phyloP scores from a whole-genome alignment of 2,888 invertebrate genomes.

The Phaedon cochleariae region DNA sequence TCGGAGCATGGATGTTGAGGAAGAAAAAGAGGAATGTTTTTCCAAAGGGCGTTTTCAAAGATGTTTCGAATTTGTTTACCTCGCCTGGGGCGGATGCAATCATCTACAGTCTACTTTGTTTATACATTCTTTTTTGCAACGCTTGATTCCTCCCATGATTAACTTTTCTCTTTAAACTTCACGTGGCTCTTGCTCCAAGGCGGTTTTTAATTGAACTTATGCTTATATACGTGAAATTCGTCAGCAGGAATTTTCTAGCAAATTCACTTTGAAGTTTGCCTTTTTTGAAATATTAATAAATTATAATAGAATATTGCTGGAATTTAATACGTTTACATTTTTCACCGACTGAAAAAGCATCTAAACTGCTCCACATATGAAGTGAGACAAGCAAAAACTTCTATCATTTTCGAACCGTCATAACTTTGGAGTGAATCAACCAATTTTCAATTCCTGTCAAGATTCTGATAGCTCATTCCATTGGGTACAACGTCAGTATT shows the following conservation, averaged over 20 bases:
- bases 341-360: too few relatives aligned
- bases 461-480: too few relatives aligned
- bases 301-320: too few relatives aligned
- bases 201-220: background rate
- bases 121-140: background rate
- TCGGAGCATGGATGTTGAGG: too few relatives aligned
- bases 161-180: slow-evolving; percentile 10
- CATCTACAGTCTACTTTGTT: slow-evolving; percentile 14
- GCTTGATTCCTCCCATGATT: background rate
- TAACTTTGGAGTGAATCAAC: too few relatives aligned
- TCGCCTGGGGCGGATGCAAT: slow-evolving; percentile 7
- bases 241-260: background rate
- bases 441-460: too few relatives aligned
- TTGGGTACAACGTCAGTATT: too few relatives aligned
- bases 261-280: background rate
- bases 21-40: background rate
- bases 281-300: background rate
- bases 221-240: background rate
- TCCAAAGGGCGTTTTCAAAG: background rate
- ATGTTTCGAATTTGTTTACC: slow-evolving; percentile 15
- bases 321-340: too few relatives aligned
- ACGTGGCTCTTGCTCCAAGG: background rate
- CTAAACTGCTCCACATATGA: too few relatives aligned
- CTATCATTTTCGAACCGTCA: too few relatives aligned
- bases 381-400: too few relatives aligned